Evolutionary conservation across 1,140 invertebrate genomes (phyloP).

Genomic region (Ridgeia piscesae): DNA sequence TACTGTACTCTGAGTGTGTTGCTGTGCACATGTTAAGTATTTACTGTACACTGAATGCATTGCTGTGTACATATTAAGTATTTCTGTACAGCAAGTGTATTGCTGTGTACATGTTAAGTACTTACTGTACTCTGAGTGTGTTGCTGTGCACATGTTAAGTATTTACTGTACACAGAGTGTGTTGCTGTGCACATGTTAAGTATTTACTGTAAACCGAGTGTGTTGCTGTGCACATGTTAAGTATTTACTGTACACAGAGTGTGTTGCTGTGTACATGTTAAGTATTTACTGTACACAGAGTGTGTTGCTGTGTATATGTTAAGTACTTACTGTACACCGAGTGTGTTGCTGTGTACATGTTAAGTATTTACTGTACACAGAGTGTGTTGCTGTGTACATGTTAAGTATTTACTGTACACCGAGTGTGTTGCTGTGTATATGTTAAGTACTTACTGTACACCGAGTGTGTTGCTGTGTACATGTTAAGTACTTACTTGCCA

Average conservation of each 20-base stretch:
- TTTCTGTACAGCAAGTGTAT: constrained; percentile 62
- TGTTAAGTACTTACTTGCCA: constrained; percentile 39
- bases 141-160: constrained; percentile 64
- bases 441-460: constrained; percentile 63
- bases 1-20: constrained; percentile 64
- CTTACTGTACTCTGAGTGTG: constrained; percentile 70
- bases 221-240: constrained; percentile 46
- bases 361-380: constrained; percentile 58
- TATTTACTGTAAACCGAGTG: constrained; percentile 62
- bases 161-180: constrained; percentile 64
- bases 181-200: constrained; percentile 58
- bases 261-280: constrained; percentile 64
- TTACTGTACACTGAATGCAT: constrained; percentile 71
- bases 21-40: constrained; percentile 31
- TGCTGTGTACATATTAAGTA: constrained; percentile 41
- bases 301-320: constrained; percentile 58
- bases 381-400: constrained; percentile 63
- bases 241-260: constrained; percentile 67
- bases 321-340: constrained; percentile 65
- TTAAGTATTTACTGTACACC: constrained; percentile 61
- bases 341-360: constrained; percentile 65
- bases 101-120: constrained; percentile 55
- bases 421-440: constrained; percentile 63
- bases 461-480: no score
- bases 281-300: constrained; percentile 60